A percentile compares a stretch with the other conserved stretches of the same genome.
Evolutionary conservation across 1,140 invertebrate genomes (phyloP).

Genomic region (Lethrus apterus): DNA sequence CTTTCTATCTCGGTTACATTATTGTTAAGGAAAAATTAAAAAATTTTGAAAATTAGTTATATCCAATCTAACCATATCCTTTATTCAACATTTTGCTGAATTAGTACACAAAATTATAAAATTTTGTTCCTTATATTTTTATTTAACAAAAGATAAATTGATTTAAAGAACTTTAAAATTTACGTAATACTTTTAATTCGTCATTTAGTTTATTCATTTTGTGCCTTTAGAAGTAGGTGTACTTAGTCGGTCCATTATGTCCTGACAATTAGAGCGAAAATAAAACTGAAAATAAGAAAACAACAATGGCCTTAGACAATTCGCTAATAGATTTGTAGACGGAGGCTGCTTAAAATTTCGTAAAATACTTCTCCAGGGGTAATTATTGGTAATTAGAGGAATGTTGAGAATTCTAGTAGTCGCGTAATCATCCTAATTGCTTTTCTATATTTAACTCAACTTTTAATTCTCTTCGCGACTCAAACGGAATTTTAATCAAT

Average conservation of each 20-base stretch:
- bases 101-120: not conserved
- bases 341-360: not conserved
- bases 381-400: conserved; percentile 16
- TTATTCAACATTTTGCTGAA: no score
- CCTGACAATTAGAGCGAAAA: conserved; percentile 9
- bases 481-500: not conserved
- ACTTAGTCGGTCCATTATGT: no score
- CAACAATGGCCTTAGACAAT: conserved; percentile 11
- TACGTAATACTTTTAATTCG: no score
- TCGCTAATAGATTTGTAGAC: conserved; percentile 13
- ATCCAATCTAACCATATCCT: no score
- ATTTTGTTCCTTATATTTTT: not conserved
- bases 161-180: no score
- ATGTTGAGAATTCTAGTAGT: conserved; percentile 11
- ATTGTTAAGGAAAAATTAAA: no score
- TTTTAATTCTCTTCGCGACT: not conserved
- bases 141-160: conserved; percentile 1
- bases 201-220: conserved; percentile 9
- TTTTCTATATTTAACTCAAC: conserved; percentile 15
- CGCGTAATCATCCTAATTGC: conserved; percentile 16
- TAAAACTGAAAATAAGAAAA: conserved; percentile 9
- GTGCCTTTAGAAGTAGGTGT: conserved; percentile 1
- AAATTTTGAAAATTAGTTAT: no score
- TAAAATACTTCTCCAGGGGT: conserved; percentile 11
- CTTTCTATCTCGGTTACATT: no score